Evolutionary conservation across 2,113 vertebrate genomes (phyloP), one percentile per base, ranked within the genome.

Genomic region (Sander lucioperca): DNA sequence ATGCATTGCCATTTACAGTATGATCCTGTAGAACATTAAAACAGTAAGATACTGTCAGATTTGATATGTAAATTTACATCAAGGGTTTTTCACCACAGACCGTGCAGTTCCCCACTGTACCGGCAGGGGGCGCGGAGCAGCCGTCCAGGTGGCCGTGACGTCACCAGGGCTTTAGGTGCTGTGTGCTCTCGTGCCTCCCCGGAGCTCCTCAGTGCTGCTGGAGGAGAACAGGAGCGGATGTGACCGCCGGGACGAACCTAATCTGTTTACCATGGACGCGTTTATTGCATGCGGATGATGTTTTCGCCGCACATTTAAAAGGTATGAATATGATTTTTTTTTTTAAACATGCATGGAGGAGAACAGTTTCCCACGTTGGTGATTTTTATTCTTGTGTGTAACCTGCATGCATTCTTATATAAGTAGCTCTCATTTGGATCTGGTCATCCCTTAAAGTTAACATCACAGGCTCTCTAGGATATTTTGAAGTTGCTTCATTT

Each of bases 111-210:
- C 0, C 10, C 1, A 0, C 2, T 64, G 0, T 0, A 8, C 84
- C 89, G 1, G 19, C 74, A 80, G 87, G 64, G 51, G 86, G 87
- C 91, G 86, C 9, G 23, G 16, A 10, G 59, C 0, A 9, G 0
- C 51, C 13, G 7, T 63, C 72, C 80, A 75, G 80, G 76, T 77
- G 61, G 5, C 5, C 62, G 92, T 94, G 94, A 95, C 95, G 94
- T 95, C 92, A 94, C 66, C 27, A 2, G 13, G 70, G 77, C 83
- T 90, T 30, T 59, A 69, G 87, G 80, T 84, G 83, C 73, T 0
- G 25, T 18, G 59, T 58, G 58, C 10, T 51, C 74, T 79, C 71
- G 66, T 27, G 73, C 48, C 48, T 61, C 80, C 66, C 50, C 39
- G 25, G 70, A 53, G 78, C 83, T 74, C 27, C 48, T 90, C 89